Evolutionary conservation across 2,888 invertebrate species (phyloP), one percentile per base, ranked within the genome.

Genomic region (Lumbricus terrestris): DNA sequence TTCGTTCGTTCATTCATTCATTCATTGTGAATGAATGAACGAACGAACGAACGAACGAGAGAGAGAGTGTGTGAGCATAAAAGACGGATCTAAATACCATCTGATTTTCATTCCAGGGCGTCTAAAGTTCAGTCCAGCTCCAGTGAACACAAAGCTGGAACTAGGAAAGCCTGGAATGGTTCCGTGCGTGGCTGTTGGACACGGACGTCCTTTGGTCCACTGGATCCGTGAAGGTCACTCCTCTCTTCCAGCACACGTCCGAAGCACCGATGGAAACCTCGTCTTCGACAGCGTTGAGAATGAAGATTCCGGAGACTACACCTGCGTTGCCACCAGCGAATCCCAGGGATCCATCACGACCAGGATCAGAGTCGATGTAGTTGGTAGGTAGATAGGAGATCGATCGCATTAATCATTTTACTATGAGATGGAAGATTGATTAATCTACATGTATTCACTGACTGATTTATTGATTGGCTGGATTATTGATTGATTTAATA

Each of bases 171-270:
- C 97, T 0, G 97, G 97, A 2, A 97, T 97, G 95, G 96, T 98
- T 90, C 97, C 97, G 93, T 98, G 98, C 95, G 97, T 97, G 94
- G 98, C 98, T 0, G 97, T 97, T 93, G 98, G 98, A 0, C 96
- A 96, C 29, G 93, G 93, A 0, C 96, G 96, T 18, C 97, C 97
- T 0, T 96, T 95, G 29, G 90, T 97, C 35, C 96, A 96, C 92
- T 97, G 97, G 97, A 96, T 96, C 93, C 96, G 96, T 95, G 96
- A 92, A 23, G 92, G 91, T 47, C 89, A 15, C 82, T 89, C 91
- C 15, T 89, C 91, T 11, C 96, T 97, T 90, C 97, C 97, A 18
- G 16, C 37, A 35, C 37, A 88, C 82, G 34, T 88, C 38, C 47
- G 69, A 29, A 91, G 92, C 82, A 38, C 33, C 29, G 91, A 90